Base-by-base conservation (phyloP, 2,797 vertebrate species). In the Streptopelia turtur region DNA sequence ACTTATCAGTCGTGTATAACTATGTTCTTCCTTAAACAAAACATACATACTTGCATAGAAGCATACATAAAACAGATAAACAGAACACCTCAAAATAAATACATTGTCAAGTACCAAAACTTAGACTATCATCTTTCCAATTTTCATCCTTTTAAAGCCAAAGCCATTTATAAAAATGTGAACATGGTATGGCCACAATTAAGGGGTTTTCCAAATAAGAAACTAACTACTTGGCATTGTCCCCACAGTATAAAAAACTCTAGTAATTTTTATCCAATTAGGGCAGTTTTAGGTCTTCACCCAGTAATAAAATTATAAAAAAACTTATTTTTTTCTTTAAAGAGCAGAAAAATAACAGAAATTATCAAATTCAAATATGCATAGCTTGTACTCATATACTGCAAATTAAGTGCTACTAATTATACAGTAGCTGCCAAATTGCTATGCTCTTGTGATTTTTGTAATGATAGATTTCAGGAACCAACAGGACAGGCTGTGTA, bases 391-490 rank as follows among this genome's bases (percentile, higher is more conserved):
- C 63, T 56, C 49, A 88, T 87, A 71, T 59, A 27, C 37, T 9
- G 37, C 33, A 97, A 92, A 94, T 61, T 53, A 86, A 92, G 61
- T 66, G 39, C 74, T 82, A 78, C 23, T 80, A 94, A 95, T 75
- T 91, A 94, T 24, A 83, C 24, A 70, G 35, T 55, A 92, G 59
- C 45, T 79, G 74, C 45, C 47, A 87, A 88, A 94, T 43, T 90
- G 60, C 35, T 92, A 61, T 16, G 16, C 64, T 84, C 31, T 78
- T 95, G 66, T 63, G 72, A 86, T 76, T 87, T 84, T 78, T 87
- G 31, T 79, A 93, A 95, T 59, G 81, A 89, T 16, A 94, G 63
- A 96, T 94, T 94, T 94, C 75, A 93, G 59, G 33, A 96, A 76
- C 60, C 70, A 88, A 78, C 2, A 94, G 49, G 31, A 96, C 30